phyloP scores from a whole-genome alignment of 2,888 invertebrate genomes.

The Oscheius sp. region DNA sequence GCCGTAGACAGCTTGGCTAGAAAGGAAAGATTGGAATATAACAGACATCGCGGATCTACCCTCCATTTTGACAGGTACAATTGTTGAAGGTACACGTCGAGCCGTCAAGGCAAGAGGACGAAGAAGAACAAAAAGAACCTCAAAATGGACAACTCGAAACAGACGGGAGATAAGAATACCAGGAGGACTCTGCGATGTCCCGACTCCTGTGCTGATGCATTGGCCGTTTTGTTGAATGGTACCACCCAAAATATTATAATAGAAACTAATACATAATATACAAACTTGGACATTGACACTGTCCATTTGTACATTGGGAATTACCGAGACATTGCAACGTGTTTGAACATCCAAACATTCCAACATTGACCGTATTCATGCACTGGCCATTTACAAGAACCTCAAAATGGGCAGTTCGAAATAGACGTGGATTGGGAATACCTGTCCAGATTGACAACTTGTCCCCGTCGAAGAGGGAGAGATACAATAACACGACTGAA shows the following conservation, averaged over 20 bases:
- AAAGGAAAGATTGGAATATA: not conserved
- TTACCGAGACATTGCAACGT: slow-evolving; percentile 20
- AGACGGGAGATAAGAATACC: too few species aligned
- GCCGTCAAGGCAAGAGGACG: not conserved
- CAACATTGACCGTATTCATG: too few species aligned
- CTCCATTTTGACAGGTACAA: slow-evolving; percentile 14
- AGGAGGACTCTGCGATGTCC: slow-evolving; percentile 1
- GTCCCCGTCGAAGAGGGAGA: not conserved
- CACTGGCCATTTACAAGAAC: slow-evolving; percentile 6
- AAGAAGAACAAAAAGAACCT: not conserved
- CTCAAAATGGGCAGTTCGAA: not conserved
- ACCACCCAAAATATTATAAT: too few species aligned
- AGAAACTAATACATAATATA: too few species aligned
- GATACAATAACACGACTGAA: slow-evolving; percentile 19
- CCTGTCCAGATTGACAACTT: not conserved
- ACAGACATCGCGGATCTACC: not conserved
- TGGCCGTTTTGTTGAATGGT: not conserved
- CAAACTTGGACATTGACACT: slow-evolving; percentile 14
- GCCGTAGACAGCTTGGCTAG: not conserved
- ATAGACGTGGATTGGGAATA: not conserved
- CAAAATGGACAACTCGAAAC: too few species aligned
- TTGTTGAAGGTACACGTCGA: not conserved
- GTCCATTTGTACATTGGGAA: slow-evolving; percentile 18
- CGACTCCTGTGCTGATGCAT: not conserved
- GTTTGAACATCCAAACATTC: not conserved